phyloP scores from a whole-genome alignment of 2,888 invertebrate genomes.

The Polymixis flavicincta region DNA sequence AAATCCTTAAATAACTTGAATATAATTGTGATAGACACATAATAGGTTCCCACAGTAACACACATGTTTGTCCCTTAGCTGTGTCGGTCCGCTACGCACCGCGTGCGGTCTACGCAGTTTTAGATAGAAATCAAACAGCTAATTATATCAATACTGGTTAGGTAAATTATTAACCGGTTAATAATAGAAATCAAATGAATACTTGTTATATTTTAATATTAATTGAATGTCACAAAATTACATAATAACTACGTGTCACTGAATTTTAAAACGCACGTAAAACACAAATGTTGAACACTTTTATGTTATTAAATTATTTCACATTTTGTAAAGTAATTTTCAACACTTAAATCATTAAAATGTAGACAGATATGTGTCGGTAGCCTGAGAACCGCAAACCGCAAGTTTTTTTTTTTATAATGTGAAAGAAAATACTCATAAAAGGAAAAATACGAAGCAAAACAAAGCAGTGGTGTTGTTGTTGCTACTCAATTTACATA shows the following conservation, averaged over 20 bases:
- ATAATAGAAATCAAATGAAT: constrained; percentile 4
- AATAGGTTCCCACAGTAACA: constrained; percentile 12
- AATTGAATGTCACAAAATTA: not conserved
- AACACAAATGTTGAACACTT: constrained; percentile 2
- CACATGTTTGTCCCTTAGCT: constrained; percentile 12
- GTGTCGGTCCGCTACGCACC: constrained; percentile 29
- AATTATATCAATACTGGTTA: constrained; percentile 23
- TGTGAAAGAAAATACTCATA: constrained; percentile 40
- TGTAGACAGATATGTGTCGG: constrained; percentile 15
- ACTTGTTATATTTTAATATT: constrained; percentile 2
- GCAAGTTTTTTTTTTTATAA: constrained; percentile 26
- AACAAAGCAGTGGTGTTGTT: not conserved
- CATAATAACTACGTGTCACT: not conserved
- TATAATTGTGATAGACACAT: constrained; percentile 2
- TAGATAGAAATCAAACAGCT: constrained; percentile 35
- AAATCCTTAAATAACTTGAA: not conserved
- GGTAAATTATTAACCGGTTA: constrained; percentile 6
- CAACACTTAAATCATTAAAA: constrained; percentile 18
- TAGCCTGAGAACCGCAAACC: constrained; percentile 43
- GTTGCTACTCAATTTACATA: not conserved
- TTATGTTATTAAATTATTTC: constrained; percentile 17
- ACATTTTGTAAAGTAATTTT: constrained; percentile 23
- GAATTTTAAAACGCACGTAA: constrained; percentile 3
- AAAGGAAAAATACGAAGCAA: constrained; percentile 12
- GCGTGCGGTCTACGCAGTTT: constrained; percentile 35